Base-by-base conservation (phyloP, 2,888 invertebrate species). In the Leptopilina drosophilae region DNA sequence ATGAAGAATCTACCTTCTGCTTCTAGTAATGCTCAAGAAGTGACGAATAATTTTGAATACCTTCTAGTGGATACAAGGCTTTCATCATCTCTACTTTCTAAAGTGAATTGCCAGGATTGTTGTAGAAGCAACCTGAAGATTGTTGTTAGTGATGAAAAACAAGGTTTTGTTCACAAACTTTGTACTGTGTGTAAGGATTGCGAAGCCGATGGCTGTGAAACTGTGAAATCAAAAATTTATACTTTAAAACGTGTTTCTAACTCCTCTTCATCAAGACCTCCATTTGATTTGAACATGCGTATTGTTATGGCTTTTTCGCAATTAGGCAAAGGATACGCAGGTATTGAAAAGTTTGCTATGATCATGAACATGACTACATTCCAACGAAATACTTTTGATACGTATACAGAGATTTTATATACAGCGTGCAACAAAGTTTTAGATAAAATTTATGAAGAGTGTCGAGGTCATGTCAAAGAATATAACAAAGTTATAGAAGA, bases 271-370 rank as follows among this genome's bases (percentile, higher is more conserved):
- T 56, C 5, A 8, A 12, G 77, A 81, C 78, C 78, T 53, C 20
- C 65, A 40, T 80, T 78, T 77, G 79, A 82, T 75, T 59, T 82
- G n/a, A 82, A 80, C 66, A 20, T 82, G 40, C 82, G 80, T 14
- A 9, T 82, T n/a, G 53, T 66, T 49, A 65, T 78, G 20, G 81
- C 82, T 26, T 82, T 82, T 40, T 75, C 79, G 49, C 78, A 78
- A 62, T 64, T 82, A 33, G 81, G 81, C 11, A 62, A 76, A 75
- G 81, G 81, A 20, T 81, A 78, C 77, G 66, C 77, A n/a, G 64
- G n/a, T 53, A 65, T 77, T n/a, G 64, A 82, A 69, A 67, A 78
- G 59, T 81, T 81, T 79, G 64, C 77, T 12, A 79, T 81, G 82
- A 64, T 77, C 12, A 79, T 81, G 79, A 77, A 76, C 15, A 77